Percentiles rank a stretch among this genome's conserved stretches.
Evolutionary conservation across 2,888 invertebrate genomes (phyloP).

Genomic region (Aquatica leii): DNA sequence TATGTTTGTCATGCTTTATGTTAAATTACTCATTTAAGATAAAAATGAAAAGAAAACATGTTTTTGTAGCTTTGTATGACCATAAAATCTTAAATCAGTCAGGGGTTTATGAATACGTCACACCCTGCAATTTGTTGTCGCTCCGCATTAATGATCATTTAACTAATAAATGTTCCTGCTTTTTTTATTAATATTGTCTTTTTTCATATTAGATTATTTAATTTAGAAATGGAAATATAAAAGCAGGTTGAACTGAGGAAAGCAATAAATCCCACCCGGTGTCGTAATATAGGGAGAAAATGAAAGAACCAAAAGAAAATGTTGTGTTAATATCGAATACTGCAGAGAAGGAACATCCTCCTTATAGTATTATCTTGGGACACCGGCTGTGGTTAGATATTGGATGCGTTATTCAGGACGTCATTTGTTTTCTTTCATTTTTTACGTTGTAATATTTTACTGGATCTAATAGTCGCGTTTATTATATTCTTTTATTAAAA

Average conservation of each 20-base stretch:
- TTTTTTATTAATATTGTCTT: too few relatives aligned
- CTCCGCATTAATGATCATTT: too few relatives aligned
- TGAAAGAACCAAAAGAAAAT: slow-evolving; percentile 32
- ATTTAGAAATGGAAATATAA: slow-evolving; percentile 4
- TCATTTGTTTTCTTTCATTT: too few relatives aligned
- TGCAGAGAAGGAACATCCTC: slow-evolving; percentile 25
- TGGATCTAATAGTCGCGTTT: too few relatives aligned
- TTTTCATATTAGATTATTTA: neutral
- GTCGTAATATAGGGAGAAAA: slow-evolving; percentile 30
- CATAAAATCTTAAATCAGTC: too few relatives aligned
- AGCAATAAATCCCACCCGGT: slow-evolving; percentile 33
- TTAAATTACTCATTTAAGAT: slow-evolving; percentile 5
- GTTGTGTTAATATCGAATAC: slow-evolving; percentile 34
- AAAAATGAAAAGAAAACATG: neutral
- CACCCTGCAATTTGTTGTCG: too few relatives aligned
- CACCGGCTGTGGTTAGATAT: slow-evolving; percentile 34
- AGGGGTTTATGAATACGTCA: too few relatives aligned
- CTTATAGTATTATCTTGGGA: slow-evolving; percentile 27
- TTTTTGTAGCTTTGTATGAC: too few relatives aligned
- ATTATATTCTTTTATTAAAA: too few relatives aligned
- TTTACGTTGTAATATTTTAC: too few relatives aligned
- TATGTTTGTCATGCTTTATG: slow-evolving; percentile 5
- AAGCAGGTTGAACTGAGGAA: slow-evolving; percentile 14
- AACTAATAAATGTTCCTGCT: too few relatives aligned
- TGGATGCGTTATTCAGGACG: slow-evolving; percentile 29